phyloP scores from a whole-genome alignment of 2,888 invertebrate species.

The Folsomia manolachei region DNA sequence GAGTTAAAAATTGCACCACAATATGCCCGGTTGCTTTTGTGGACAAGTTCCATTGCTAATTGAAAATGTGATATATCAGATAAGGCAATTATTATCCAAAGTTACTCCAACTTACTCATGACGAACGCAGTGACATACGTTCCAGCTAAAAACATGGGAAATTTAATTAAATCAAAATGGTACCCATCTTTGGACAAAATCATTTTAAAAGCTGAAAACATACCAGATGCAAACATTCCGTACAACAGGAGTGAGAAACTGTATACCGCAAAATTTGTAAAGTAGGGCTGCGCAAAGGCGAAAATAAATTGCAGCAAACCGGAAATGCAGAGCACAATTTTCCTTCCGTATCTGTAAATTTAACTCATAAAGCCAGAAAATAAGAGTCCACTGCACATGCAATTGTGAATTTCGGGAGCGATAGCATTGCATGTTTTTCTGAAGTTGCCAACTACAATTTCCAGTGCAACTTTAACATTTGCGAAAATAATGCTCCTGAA shows the following conservation, averaged over 20 bases:
- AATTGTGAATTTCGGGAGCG: neutral
- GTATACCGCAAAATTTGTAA: conserved; percentile 60
- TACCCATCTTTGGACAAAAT: too few relatives aligned
- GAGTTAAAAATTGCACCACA: conserved; percentile 78
- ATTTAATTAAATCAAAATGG: neutral
- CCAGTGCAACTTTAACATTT: too few relatives aligned
- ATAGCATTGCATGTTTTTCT: too few relatives aligned
- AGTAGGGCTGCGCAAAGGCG: conserved; percentile 70
- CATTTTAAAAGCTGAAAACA: too few relatives aligned
- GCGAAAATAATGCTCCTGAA: too few relatives aligned
- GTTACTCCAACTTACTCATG: conserved; percentile 26
- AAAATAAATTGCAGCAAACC: conserved; percentile 69
- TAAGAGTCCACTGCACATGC: neutral
- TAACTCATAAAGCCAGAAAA: neutral
- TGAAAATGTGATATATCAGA: neutral
- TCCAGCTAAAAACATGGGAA: conserved; percentile 5
- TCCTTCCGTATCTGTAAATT: conserved; percentile 63
- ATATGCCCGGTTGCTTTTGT: conserved; percentile 71
- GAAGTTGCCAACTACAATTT: too few relatives aligned
- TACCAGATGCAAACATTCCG: conserved; percentile 55
- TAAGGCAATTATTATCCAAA: neutral
- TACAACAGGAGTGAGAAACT: conserved; percentile 61
- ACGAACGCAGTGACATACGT: conserved; percentile 27
- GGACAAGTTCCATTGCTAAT: conserved; percentile 80
- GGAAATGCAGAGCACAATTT: conserved; percentile 73